Evolutionary conservation across 2,888 invertebrate genomes (phyloP).

Genomic region (Pycnomerus fuliginosus): DNA sequence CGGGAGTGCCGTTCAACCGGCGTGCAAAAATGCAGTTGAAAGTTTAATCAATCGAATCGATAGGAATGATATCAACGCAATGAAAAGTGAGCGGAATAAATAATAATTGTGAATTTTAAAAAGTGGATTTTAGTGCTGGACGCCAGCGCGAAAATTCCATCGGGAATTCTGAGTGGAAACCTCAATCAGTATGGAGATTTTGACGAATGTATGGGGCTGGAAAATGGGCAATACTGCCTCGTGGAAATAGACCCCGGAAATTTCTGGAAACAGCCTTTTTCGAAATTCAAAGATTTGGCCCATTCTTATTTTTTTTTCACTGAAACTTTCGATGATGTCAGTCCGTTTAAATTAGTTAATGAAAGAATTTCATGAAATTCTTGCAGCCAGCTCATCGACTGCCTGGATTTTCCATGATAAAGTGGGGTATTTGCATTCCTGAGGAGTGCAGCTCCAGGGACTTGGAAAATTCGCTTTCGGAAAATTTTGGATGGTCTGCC

Average conservation of each 20-base stretch:
- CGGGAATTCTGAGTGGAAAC: slow-evolving; percentile 68
- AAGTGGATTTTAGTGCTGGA: slow-evolving; percentile 61
- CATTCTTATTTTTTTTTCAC: slow-evolving; percentile 58
- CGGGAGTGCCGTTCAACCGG: slow-evolving; percentile 47
- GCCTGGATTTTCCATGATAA: slow-evolving; percentile 58
- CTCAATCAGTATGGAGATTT: slow-evolving; percentile 71
- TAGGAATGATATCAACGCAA: slow-evolving; percentile 56
- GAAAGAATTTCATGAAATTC: slow-evolving; percentile 18
- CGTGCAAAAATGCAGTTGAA: slow-evolving; percentile 54
- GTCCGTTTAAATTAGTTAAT: slow-evolving; percentile 34
- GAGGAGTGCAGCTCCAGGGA: slow-evolving; percentile 58
- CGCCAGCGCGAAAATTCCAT: slow-evolving; percentile 68
- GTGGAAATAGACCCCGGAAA: slow-evolving; percentile 57
- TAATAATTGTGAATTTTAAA: slow-evolving; percentile 9
- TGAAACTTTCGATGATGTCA: slow-evolving; percentile 59
- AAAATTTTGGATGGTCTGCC: slow-evolving; percentile 45
- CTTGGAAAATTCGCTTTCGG: slow-evolving; percentile 52
- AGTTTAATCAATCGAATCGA: slow-evolving; percentile 52
- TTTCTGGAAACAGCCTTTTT: slow-evolving; percentile 35
- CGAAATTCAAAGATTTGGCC: slow-evolving; percentile 51
- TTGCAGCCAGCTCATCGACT: slow-evolving; percentile 60
- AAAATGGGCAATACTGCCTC: slow-evolving; percentile 60
- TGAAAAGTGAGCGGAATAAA: slow-evolving; percentile 57
- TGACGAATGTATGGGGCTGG: slow-evolving; percentile 63
- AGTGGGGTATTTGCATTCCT: slow-evolving; percentile 63